Evolutionary conservation across 1,140 invertebrate genomes (phyloP).

Genomic region (Drosophila aff.): DNA sequence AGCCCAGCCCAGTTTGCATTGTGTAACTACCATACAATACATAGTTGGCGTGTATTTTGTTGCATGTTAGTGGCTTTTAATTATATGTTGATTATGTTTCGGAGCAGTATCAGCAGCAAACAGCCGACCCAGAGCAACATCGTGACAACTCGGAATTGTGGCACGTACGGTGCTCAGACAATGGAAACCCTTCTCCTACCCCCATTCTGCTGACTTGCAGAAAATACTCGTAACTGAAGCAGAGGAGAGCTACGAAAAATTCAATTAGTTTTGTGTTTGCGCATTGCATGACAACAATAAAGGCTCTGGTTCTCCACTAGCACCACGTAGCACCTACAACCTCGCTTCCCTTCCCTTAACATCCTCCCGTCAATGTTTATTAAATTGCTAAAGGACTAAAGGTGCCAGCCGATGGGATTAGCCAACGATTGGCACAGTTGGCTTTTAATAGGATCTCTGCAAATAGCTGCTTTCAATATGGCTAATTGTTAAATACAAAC

Average conservation of each 20-base stretch:
- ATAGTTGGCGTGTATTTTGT: conserved; percentile 80
- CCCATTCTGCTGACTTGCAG: conserved; percentile 46
- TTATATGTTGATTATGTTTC: conserved; percentile 82
- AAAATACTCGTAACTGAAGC: conserved; percentile 33
- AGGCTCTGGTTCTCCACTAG: conserved; percentile 19
- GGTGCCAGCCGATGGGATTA: conserved; percentile 45
- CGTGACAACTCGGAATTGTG: conserved; percentile 63
- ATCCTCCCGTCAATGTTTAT: conserved; percentile 61
- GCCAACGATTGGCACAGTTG: conserved; percentile 27
- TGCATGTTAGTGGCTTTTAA: conserved; percentile 82
- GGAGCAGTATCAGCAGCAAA: conserved; percentile 59
- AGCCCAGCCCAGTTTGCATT: conserved; percentile 35
- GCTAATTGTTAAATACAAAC: conserved; percentile 17
- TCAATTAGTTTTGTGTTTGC: conserved; percentile 83
- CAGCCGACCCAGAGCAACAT: conserved; percentile 29
- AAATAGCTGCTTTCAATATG: conserved; percentile 31
- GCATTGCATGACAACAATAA: conserved; percentile 80
- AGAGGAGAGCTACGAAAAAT: conserved; percentile 63
- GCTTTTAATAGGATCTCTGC: conserved; percentile 20
- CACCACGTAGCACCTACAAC: not conserved
- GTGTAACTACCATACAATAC: conserved; percentile 56
- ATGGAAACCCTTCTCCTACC: conserved; percentile 15
- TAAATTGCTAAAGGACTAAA: conserved; percentile 43
- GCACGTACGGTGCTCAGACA: conserved; percentile 66
- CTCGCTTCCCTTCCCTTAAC: not conserved